Evolutionary conservation across 2,888 invertebrate genomes (phyloP), one percentile per base, ranked within the genome.

Genomic region (Toxonevra muliebris): DNA sequence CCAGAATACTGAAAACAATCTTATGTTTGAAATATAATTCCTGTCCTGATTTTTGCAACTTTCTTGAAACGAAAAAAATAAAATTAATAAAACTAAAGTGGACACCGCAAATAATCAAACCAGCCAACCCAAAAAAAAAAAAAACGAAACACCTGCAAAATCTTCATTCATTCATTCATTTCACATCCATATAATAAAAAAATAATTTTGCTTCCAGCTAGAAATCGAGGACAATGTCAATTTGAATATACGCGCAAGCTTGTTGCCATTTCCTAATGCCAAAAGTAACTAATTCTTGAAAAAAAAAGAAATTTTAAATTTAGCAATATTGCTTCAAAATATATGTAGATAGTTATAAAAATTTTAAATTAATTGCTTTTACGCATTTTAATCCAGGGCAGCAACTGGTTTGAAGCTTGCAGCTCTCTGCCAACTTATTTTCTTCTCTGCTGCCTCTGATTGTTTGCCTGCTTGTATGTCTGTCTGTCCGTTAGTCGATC

Each of bases 171-270:
- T 30, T 30, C 30, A 30, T 30, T 30, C 30, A 30, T 20, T 45
- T 42, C 43, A 59, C 43, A 30, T 30, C 2, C 30, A 30, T 30
- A 30, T 4, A 30, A 30, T 30, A 2, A 7, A 30, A 30, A 30
- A 30, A 45, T 20, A 30, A n/a, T 59, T 17, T 69, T 52, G 66
- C 69, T 64, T 57, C n/a, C 19, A 66, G 69, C 66, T 61, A 61
- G 64, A 66, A 66, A 61, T 64, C 63, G 55, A 69, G 41, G 60
- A 57, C 57, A 69, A 66, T 69, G 69, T 69, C 69, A 69, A 69
- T 69, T 63, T 52, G 63, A 63, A 66, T 63, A 50, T 69, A 8
- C 30, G 30, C 30, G 30, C 30, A 7, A 4, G 2, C 30, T 30
- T 30, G 3, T 30, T 30, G 30, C 30, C 30, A 7, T 30, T 30